Evolutionary conservation across 2,797 vertebrate genomes (phyloP).

Genomic region (Hapalemur alaotrensis): DNA sequence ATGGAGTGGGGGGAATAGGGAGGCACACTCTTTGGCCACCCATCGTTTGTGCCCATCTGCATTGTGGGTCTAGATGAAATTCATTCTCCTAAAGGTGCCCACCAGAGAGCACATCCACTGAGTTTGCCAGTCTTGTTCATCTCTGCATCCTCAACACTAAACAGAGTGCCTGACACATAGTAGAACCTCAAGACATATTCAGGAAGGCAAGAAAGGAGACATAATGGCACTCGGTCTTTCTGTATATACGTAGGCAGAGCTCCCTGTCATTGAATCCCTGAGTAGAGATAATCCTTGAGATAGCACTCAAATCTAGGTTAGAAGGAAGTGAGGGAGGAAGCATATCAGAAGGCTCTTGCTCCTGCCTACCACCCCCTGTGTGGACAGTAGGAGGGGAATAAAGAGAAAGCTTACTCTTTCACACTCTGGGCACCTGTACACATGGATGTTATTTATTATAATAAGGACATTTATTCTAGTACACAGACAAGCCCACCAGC

Average conservation of each 20-base stretch:
- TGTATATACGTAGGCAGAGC: neutral
- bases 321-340: neutral
- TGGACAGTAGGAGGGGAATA: neutral
- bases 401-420: neutral
- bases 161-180: neutral
- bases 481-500: neutral
- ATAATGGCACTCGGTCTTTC: neutral
- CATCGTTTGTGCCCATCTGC: neutral
- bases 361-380: neutral
- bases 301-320: neutral
- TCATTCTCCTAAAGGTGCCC: neutral
- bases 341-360: neutral
- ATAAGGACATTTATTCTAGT: conserved; percentile 32
- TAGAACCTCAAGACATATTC: neutral
- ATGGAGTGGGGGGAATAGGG: neutral
- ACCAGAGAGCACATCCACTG: neutral
- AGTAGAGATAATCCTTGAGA: neutral
- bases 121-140: neutral
- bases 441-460: neutral
- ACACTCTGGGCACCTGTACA: neutral
- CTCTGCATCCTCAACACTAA: neutral
- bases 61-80: neutral
- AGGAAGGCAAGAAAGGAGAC: neutral
- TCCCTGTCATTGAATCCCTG: neutral
- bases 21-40: neutral